Evolutionary conservation across 1,140 invertebrate species (phyloP).

Genomic region (Semibalanus balanoides): DNA sequence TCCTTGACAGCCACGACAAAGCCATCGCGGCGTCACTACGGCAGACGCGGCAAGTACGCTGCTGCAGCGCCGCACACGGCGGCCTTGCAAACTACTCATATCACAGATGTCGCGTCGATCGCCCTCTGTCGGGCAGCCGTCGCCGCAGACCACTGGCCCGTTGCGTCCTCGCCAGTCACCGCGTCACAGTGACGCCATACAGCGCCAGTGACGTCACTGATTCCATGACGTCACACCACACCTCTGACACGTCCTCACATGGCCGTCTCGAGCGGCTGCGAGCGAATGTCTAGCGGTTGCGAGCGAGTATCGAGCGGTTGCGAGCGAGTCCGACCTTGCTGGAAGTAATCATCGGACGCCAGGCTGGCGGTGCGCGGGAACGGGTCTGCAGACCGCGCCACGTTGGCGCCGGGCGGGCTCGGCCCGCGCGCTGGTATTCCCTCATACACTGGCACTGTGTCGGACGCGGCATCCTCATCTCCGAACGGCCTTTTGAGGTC

Average conservation of each 20-base stretch:
- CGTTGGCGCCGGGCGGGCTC: background rate
- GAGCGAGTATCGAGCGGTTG: too few relatives aligned
- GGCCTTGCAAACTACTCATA: background rate
- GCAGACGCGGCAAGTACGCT: too few relatives aligned
- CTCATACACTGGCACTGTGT: background rate
- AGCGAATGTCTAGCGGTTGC: too few relatives aligned
- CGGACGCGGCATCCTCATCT: background rate
- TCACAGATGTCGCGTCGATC: background rate
- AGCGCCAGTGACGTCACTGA: too few relatives aligned
- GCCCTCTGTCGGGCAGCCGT: background rate
- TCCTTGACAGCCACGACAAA: too few relatives aligned
- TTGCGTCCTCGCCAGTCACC: background rate
- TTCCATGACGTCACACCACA: too few relatives aligned
- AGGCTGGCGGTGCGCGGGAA: background rate
- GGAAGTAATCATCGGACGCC: background rate
- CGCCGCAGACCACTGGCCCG: background rate
- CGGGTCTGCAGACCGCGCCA: background rate
- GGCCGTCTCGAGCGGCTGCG: slow-evolving; percentile 4
- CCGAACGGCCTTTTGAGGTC: background rate
- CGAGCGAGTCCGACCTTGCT: background rate
- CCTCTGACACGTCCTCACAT: background rate
- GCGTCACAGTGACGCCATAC: too few relatives aligned
- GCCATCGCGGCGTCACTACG: too few relatives aligned
- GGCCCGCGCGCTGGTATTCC: background rate
- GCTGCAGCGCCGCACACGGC: too few relatives aligned